These are phyloP conservation scores for Catostomus latipinnis DNA, from an alignment of 2,797 vertebrate genomes.

Conservation along the genomic window DNA sequence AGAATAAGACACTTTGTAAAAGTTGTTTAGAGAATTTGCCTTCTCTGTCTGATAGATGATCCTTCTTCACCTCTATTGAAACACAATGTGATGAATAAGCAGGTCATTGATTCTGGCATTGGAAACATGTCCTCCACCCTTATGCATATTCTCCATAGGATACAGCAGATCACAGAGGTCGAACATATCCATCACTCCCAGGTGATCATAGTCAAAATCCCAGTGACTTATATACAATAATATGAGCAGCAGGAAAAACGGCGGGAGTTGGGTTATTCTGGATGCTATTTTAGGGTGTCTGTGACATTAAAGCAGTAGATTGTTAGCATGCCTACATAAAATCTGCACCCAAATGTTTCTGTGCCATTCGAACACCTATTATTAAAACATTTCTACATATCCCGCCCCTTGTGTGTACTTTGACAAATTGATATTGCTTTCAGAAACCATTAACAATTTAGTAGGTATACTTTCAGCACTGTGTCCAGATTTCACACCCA, in stretches of 20 bases:
- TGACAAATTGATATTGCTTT: no score
- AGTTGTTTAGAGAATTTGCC: constrained; percentile 51
- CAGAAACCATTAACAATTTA: no score
- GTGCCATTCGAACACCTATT: no score
- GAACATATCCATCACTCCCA: constrained; percentile 43
- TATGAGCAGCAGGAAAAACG: constrained; percentile 11
- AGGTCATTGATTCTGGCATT: constrained; percentile 74
- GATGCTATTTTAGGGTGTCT: background rate
- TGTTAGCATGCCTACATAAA: no score
- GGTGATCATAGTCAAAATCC: constrained; percentile 43
- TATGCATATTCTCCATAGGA: constrained; percentile 56
- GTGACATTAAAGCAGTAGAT: background rate
- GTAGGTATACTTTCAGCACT: no score
- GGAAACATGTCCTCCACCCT: constrained; percentile 54
- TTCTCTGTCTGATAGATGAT: constrained; percentile 47
- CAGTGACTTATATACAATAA: constrained; percentile 30
- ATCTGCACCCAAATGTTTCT: no score
- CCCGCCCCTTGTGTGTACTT: no score
- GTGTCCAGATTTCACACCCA: no score
- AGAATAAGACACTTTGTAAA: constrained; percentile 36
- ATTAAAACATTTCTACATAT: no score
- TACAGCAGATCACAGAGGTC: constrained; percentile 43
- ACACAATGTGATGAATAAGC: constrained; percentile 74
- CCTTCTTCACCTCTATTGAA: constrained; percentile 55
- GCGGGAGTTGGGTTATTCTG: background rate